phyloP scores from a whole-genome alignment of 1,140 invertebrate genomes.

The Drosophila saltans region DNA sequence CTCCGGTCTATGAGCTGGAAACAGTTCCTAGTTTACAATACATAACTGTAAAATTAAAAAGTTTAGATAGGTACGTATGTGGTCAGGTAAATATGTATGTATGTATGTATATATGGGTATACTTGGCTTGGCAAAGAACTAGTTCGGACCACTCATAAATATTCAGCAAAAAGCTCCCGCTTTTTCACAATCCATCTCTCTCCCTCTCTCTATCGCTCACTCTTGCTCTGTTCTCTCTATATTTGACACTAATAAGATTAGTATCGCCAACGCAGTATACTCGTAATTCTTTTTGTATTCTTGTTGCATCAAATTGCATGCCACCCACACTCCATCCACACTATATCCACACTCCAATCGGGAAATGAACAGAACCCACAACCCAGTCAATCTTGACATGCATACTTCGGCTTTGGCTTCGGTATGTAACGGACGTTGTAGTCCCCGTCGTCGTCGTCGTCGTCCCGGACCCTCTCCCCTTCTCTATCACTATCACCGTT shows the following conservation, averaged over 20 bases:
- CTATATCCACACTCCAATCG: slow-evolving; percentile 3
- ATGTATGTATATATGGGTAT: not conserved
- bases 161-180: not conserved
- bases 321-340: slow-evolving; percentile 40
- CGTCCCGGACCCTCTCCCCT: not conserved
- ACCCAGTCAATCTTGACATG: slow-evolving; percentile 55
- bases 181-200: slow-evolving; percentile 1
- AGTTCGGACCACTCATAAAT: slow-evolving; percentile 45
- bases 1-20: not conserved
- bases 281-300: slow-evolving; percentile 49
- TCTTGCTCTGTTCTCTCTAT: slow-evolving; percentile 37
- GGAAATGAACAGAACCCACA: slow-evolving; percentile 35
- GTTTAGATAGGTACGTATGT: not conserved
- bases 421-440: slow-evolving; percentile 68
- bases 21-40: not conserved
- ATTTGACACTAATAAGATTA: slow-evolving; percentile 83
- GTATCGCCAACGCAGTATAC: slow-evolving; percentile 74
- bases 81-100: not conserved
- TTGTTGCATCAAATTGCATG: slow-evolving; percentile 81
- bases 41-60: too few species aligned
- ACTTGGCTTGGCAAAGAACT: slow-evolving; percentile 7
- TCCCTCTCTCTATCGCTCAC: slow-evolving; percentile 46
- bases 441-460: slow-evolving; percentile 11
- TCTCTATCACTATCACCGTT: not conserved
- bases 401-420: slow-evolving; percentile 25